Evolutionary conservation across 1,140 invertebrate species (phyloP), one percentile per base, ranked within the genome.

Genomic region (Phocides pigmalion): DNA sequence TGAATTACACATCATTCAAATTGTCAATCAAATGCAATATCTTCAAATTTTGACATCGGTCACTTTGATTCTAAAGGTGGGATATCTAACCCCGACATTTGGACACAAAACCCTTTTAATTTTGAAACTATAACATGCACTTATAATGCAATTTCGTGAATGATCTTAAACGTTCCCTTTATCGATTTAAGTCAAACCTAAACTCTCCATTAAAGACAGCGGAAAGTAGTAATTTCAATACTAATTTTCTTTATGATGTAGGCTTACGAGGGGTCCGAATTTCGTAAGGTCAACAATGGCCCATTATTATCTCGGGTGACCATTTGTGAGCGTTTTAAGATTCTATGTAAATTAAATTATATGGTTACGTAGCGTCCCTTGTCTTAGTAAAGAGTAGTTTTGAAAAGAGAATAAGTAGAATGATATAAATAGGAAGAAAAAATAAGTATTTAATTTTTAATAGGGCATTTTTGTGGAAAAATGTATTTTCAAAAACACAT

Each of bases 81-180:
- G n/a, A 46, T 4, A 12, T 17, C 53, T 41, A 46, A 59, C 25
- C 41, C 54, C 22, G 35, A 46, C 28, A 59, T 59, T 59, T 59
- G 16, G 41, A 9, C 11, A 32, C 12, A 19, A 59, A 59, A 46
- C 9, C 22, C 54, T 46, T 59, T 59, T 59, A 59, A 44, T 59
- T 59, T 59, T 25, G 42, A 6, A 46, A 20, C 25, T 28, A 44
- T 46, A 70, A 51, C 65, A 63, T 25, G 47, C 37, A 73, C 62
- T 79, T 73, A 76, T 28, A 58, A 32, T 32, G 50, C 64, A 68
- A 74, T 79, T 76, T 72, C 64, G 32, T 72, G 76, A 79, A 79
- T 61, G 67, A 67, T 72, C 47, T 11, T 42, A 54, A 46, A 17
- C 54, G 15, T 46, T 46, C 5, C 32, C 2, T 39, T 53, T 47